Evolutionary conservation across 2,113 vertebrate genomes (phyloP).

Genomic region (Tringa solitaria): DNA sequence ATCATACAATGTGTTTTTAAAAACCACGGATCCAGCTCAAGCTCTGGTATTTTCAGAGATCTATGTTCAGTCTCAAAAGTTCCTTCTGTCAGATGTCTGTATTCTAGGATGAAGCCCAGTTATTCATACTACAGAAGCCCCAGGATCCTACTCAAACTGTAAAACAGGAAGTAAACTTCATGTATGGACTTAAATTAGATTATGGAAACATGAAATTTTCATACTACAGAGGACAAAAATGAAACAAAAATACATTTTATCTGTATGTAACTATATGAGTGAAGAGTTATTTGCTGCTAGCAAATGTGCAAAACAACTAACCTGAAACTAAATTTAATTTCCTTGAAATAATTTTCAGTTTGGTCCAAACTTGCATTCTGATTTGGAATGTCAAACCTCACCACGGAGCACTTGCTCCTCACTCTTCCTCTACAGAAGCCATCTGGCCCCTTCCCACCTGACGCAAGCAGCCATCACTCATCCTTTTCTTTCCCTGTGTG

Average conservation of each 20-base stretch:
- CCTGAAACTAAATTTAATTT: not conserved
- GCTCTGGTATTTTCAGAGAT: not conserved
- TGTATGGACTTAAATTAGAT: not conserved
- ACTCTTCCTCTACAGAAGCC: not conserved
- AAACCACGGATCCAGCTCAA: not conserved
- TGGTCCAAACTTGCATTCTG: not conserved
- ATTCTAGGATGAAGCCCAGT: not conserved
- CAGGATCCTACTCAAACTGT: not conserved
- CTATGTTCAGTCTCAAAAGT: not conserved
- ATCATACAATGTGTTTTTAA: not conserved
- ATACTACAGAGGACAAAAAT: not conserved
- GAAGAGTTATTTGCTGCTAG: not conserved
- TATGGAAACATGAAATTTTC: not conserved
- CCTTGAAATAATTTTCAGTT: not conserved
- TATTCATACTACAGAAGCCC: not conserved
- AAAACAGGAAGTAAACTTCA: not conserved
- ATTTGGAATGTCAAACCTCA: not conserved
- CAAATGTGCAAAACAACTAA: not conserved
- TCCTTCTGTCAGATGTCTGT: not conserved
- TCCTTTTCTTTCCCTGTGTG: not conserved
- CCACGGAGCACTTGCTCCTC: not conserved
- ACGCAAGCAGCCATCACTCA: not conserved
- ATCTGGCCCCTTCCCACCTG: conserved; percentile 5
- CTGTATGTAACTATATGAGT: not conserved
- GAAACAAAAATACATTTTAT: not conserved